These are phyloP conservation scores for Rotaria socialis DNA, from an alignment of 2,888 invertebrate genomes.

Conservation along the genomic window DNA sequence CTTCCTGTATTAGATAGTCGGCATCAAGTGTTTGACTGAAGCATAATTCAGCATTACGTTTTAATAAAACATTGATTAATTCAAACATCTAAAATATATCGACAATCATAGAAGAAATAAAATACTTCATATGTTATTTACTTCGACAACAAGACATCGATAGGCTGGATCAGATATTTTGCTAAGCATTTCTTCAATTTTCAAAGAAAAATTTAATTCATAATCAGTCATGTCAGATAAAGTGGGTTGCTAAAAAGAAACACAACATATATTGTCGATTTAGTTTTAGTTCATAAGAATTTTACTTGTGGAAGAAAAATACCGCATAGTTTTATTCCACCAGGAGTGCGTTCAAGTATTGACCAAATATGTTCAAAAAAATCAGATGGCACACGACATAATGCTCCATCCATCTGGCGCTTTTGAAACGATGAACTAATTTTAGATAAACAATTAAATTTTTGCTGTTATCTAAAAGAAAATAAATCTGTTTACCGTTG, in stretches of 20 bases:
- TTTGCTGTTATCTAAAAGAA: background rate
- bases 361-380: slow-evolving; percentile 86
- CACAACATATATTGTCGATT: background rate
- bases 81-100: slow-evolving; percentile 13
- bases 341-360: slow-evolving; percentile 78
- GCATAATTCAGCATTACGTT: slow-evolving; percentile 43
- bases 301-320: slow-evolving; percentile 69
- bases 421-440: slow-evolving; percentile 71
- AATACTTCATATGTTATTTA: slow-evolving; percentile 49
- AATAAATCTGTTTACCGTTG: background rate
- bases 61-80: slow-evolving; percentile 38
- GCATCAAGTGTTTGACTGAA: slow-evolving; percentile 40
- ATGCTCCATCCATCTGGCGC: slow-evolving; percentile 85
- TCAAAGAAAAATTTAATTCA: slow-evolving; percentile 85
- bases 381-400: slow-evolving; percentile 85
- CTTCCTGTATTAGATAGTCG: slow-evolving; percentile 41
- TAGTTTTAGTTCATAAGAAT: background rate
- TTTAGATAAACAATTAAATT: slow-evolving; percentile 55
- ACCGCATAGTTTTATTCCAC: slow-evolving; percentile 80
- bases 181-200: slow-evolving; percentile 78
- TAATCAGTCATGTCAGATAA: slow-evolving; percentile 92
- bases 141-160: slow-evolving; percentile 70
- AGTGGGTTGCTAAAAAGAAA: slow-evolving; percentile 70
- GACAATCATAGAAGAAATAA: background rate
- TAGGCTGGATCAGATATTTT: slow-evolving; percentile 68